Conservation (phyloP, 2,113 vertebrate species). For the Potamarius usumacintae region DNA sequence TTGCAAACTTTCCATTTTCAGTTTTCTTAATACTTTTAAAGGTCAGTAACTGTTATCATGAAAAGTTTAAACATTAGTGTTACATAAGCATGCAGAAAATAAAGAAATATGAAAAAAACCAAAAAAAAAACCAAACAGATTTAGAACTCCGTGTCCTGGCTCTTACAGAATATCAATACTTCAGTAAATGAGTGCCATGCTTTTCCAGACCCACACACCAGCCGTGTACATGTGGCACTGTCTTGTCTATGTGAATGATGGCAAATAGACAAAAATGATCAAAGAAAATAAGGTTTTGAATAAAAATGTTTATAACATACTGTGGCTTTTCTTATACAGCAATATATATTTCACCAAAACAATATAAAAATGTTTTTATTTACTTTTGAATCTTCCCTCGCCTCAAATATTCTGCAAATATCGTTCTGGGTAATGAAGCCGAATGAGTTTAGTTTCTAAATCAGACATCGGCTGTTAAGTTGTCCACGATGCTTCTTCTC, state of each 20-base stretch:
- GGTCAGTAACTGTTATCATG: neutral
- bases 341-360: neutral
- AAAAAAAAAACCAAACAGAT: neutral
- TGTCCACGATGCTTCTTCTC: neutral
- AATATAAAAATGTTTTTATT: neutral
- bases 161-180: slow-evolving; percentile 5
- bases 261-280: neutral
- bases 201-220: neutral
- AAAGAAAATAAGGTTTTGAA: neutral
- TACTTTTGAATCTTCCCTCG: neutral
- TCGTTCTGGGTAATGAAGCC: neutral
- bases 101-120: neutral
- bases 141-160: slow-evolving; percentile 1
- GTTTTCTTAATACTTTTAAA: neutral
- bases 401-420: neutral
- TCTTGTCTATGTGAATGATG: neutral
- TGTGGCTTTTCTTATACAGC: neutral
- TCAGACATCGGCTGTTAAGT: neutral
- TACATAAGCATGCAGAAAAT: slow-evolving; percentile 18
- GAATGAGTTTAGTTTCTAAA: neutral
- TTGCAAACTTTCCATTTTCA: neutral
- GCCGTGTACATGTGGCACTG: neutral
- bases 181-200: neutral
- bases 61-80: neutral
- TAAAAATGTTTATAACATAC: too few species aligned